phyloP scores from a whole-genome alignment of 1,140 invertebrate genomes.

The Calosoma granatense region DNA sequence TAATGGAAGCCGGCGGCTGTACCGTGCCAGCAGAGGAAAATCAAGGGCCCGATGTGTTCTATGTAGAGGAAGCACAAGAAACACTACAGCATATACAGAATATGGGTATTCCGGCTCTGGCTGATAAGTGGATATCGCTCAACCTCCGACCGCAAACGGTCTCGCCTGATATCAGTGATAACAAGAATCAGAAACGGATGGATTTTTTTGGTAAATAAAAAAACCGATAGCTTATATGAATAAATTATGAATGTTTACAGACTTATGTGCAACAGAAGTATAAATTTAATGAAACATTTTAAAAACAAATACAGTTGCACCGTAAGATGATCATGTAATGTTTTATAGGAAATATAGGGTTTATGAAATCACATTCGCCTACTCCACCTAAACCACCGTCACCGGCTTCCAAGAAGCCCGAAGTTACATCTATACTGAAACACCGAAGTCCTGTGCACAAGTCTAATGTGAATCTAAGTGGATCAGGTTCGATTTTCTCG shows the following conservation, averaged over 20 bases:
- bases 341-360: background rate
- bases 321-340: slow-evolving; percentile 1
- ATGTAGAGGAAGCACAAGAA: slow-evolving; percentile 59
- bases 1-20: slow-evolving; percentile 59
- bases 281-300: background rate
- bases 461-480: slow-evolving; percentile 16
- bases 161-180: slow-evolving; percentile 15
- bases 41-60: slow-evolving; percentile 46
- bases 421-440: slow-evolving; percentile 47
- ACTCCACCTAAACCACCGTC: slow-evolving; percentile 10
- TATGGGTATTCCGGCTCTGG: slow-evolving; percentile 48
- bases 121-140: slow-evolving; percentile 47
- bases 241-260: background rate
- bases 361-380: background rate
- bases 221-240: background rate
- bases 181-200: slow-evolving; percentile 18
- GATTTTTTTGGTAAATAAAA: slow-evolving; percentile 21
- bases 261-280: background rate
- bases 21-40: slow-evolving; percentile 34
- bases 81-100: slow-evolving; percentile 55
- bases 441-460: slow-evolving; percentile 44
- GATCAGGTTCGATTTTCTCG: slow-evolving; percentile 19
- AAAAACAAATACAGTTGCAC: background rate
- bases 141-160: slow-evolving; percentile 42
- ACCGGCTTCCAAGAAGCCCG: slow-evolving; percentile 23